These are phyloP conservation scores for Drosophila anomelani DNA, from an alignment of 2,888 invertebrate genomes.

Conservation along the genomic window DNA sequence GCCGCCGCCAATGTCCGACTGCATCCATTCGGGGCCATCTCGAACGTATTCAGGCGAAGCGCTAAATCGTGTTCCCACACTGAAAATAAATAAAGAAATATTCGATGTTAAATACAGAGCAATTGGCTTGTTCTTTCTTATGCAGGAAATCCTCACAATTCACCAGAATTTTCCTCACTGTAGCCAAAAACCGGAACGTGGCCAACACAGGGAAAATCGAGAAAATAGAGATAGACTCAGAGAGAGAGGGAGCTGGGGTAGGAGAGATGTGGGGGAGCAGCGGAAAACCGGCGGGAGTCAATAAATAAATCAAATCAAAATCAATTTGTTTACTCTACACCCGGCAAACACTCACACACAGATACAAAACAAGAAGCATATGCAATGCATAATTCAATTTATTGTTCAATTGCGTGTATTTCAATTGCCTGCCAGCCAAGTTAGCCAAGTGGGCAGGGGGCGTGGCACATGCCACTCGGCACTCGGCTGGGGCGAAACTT, in stretches of 20 bases:
- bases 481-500: constrained; percentile 30
- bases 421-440: constrained; percentile 65
- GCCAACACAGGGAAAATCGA: neutral
- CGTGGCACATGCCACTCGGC: neutral
- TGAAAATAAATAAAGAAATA: neutral
- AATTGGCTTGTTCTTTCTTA: neutral
- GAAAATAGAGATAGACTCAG: constrained; percentile 1
- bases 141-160: neutral
- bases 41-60: constrained; percentile 38
- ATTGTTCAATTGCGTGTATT: constrained; percentile 77
- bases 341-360: constrained; percentile 27
- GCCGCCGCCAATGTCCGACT: constrained; percentile 58
- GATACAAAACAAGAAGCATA: constrained; percentile 40
- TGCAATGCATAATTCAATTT: constrained; percentile 77
- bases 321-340: constrained; percentile 75
- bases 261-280: constrained; percentile 1
- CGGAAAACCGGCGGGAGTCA: constrained; percentile 42
- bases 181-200: constrained; percentile 7
- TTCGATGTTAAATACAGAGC: too few relatives aligned
- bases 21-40: constrained; percentile 64
- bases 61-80: constrained; percentile 29
- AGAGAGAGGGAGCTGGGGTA: neutral
- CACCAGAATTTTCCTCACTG: neutral
- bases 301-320: constrained; percentile 79
- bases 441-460: constrained; percentile 10